These are phyloP conservation scores for Thereva unica DNA, from an alignment of 2,888 invertebrate genomes.

Conservation along the genomic window DNA sequence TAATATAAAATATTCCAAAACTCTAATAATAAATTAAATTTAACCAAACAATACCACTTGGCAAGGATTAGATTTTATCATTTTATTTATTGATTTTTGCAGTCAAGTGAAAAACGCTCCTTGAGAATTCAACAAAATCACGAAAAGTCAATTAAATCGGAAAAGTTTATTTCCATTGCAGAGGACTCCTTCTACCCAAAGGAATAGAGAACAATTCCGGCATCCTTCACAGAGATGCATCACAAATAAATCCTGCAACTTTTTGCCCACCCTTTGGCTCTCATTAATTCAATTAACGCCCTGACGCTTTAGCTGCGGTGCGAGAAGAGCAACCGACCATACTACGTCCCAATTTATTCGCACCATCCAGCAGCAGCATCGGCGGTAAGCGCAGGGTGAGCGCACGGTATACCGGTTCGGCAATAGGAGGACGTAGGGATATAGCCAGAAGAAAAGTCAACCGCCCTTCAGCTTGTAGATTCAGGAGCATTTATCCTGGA, in stretches of 20 bases:
- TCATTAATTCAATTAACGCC: slow-evolving; percentile 38
- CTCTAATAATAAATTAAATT: no score
- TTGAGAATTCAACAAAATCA: background rate
- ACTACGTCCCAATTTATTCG: no score
- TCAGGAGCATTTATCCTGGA: background rate
- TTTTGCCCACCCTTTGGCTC: slow-evolving; percentile 9
- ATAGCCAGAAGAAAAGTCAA: background rate
- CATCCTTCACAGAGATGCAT: background rate
- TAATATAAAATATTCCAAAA: no score
- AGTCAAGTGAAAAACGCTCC: no score
- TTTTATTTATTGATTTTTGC: no score
- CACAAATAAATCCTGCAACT: slow-evolving; percentile 27
- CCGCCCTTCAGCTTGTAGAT: no score
- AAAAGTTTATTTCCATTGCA: slow-evolving; percentile 14
- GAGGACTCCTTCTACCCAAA: slow-evolving; percentile 1
- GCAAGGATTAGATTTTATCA: no score
- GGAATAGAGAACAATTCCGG: slow-evolving; percentile 5
- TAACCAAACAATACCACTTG: no score
- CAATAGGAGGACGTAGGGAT: background rate
- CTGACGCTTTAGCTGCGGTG: slow-evolving; percentile 7
- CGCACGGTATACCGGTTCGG: background rate
- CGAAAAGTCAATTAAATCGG: slow-evolving; percentile 31
- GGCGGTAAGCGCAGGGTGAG: background rate
- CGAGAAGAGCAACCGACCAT: slow-evolving; percentile 6
- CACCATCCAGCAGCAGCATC: no score